These are phyloP conservation scores for Ophion slaviceki DNA, from an alignment of 2,888 invertebrate genomes.

Conservation along the genomic window DNA sequence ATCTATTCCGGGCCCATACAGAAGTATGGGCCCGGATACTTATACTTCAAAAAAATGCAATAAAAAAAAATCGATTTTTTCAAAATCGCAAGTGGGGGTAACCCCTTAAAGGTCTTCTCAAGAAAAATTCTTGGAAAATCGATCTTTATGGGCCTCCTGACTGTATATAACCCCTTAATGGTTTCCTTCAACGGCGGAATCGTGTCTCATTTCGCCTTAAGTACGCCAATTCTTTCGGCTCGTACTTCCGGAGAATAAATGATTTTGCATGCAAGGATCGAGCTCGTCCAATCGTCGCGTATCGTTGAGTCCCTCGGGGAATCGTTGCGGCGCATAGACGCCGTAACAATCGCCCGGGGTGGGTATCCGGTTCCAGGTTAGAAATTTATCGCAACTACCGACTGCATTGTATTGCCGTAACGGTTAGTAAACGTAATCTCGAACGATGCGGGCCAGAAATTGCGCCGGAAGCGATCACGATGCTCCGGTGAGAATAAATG, in stretches of 20 bases:
- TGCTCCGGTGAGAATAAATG: conserved; percentile 27
- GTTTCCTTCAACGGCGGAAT: too few species aligned
- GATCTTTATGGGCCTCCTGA: too few species aligned
- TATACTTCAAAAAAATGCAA: too few species aligned
- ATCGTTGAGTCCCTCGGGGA: conserved; percentile 15
- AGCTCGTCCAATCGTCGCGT: conserved; percentile 3
- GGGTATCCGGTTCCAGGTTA: conserved; percentile 25
- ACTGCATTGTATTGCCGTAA: conserved; percentile 36
- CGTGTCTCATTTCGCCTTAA: neutral
- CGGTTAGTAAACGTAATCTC: conserved; percentile 41
- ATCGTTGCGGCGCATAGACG: neutral
- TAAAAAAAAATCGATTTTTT: too few species aligned
- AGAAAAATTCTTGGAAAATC: too few species aligned
- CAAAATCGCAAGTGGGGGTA: too few species aligned
- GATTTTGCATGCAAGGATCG: neutral
- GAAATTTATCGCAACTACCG: conserved; percentile 18
- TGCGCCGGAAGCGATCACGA: conserved; percentile 40
- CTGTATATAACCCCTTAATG: too few species aligned
- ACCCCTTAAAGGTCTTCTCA: too few species aligned
- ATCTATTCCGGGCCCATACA: too few species aligned
- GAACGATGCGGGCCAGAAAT: conserved; percentile 11
- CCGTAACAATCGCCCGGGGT: neutral
- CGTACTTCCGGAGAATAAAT: too few species aligned
- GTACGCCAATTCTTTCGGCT: too few species aligned
- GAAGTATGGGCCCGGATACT: too few species aligned